Conservation (phyloP, 2,797 vertebrate genomes). For the Melanogrammus aeglefinus region DNA sequence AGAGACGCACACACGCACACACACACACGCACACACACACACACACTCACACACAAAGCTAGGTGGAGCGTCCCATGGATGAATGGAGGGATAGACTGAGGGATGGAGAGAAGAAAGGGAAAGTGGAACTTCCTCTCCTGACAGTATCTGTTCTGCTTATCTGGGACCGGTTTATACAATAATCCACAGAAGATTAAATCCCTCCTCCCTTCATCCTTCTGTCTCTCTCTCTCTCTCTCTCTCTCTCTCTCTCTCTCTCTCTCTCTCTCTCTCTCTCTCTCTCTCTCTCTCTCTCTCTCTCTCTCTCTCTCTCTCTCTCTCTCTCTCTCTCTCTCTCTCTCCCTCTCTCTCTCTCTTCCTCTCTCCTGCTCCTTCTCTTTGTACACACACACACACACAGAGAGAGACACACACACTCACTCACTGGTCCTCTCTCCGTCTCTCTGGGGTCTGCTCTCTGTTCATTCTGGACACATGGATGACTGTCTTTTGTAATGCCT, state of each 20-base stretch:
- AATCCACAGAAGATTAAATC: constrained; percentile 80
- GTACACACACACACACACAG: background rate
- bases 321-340: constrained; percentile 23
- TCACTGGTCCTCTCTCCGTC: constrained; percentile 30
- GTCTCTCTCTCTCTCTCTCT: constrained; percentile 29
- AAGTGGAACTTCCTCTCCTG: constrained; percentile 47
- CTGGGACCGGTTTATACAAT: constrained; percentile 68
- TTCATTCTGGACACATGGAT: background rate
- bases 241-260: constrained; percentile 23
- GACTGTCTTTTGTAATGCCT: constrained; percentile 4
- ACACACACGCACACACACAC: constrained; percentile 18
- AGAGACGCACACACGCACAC: constrained; percentile 19
- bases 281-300: constrained; percentile 32
- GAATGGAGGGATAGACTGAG: constrained; percentile 16
- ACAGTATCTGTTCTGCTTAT: constrained; percentile 55
- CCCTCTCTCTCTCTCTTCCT: constrained; percentile 29
- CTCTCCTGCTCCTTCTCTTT: constrained; percentile 14
- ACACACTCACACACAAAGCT: background rate
- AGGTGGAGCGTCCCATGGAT: constrained; percentile 27
- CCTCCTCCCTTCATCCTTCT: constrained; percentile 64
- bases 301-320: constrained; percentile 31
- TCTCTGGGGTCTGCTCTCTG: constrained; percentile 38
- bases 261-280: constrained; percentile 29
- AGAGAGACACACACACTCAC: constrained; percentile 13
- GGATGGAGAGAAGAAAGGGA: constrained; percentile 16